Evolutionary conservation across 2,113 vertebrate species (phyloP).

Genomic region (Meriones unguiculatus): DNA sequence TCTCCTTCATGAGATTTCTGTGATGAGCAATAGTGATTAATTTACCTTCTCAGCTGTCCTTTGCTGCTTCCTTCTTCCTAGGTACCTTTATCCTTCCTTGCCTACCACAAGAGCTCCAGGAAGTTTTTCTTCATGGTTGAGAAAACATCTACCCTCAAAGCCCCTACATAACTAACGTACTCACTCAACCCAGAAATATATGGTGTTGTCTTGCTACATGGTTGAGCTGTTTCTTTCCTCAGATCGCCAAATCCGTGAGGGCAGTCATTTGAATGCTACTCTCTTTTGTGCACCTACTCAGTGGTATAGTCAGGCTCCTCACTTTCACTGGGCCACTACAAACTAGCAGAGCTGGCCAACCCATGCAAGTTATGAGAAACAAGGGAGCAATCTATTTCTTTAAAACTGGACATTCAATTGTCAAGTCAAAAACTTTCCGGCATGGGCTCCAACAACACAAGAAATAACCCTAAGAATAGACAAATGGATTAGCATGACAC

Average conservation of each 20-base stretch:
- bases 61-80: background rate
- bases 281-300: constrained; percentile 55
- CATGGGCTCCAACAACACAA: background rate
- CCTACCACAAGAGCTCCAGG: background rate
- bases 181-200: constrained; percentile 46
- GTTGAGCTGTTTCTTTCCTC: constrained; percentile 42
- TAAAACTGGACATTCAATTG: background rate
- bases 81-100: background rate
- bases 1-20: constrained; percentile 18
- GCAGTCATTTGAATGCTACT: constrained; percentile 45
- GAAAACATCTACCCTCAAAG: background rate
- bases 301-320: background rate
- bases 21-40: background rate
- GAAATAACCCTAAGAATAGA: background rate
- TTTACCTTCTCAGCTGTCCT: constrained; percentile 12
- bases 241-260: background rate
- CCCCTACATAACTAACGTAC: constrained; percentile 11
- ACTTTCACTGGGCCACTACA: constrained; percentile 23
- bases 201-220: constrained; percentile 33
- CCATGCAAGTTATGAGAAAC: constrained; percentile 44
- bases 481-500: background rate
- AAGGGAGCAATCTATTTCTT: constrained; percentile 50
- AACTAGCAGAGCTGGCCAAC: constrained; percentile 1
- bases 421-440: background rate
- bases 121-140: constrained; percentile 41